These are phyloP conservation scores for Aphyosemion australe DNA, from an alignment of 2,113 vertebrate genomes.

Conservation along the genomic window DNA sequence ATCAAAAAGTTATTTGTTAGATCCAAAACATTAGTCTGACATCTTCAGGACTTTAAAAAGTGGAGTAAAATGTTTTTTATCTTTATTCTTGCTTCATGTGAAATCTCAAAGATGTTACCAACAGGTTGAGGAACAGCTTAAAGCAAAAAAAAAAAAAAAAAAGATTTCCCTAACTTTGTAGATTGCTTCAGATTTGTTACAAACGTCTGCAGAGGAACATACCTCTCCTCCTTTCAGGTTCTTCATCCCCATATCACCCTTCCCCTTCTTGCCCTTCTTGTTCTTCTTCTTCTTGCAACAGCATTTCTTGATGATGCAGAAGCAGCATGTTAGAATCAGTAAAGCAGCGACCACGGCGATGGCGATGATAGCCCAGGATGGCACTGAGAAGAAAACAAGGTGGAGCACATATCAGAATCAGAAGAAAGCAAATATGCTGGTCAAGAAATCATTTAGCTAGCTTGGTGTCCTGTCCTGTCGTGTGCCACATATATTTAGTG, in stretches of 20 bases:
- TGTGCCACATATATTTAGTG: slow-evolving; percentile 65
- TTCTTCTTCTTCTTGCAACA: slow-evolving; percentile 99
- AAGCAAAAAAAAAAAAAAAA: no score
- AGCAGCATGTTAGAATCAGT: slow-evolving; percentile 94
- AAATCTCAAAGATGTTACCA: slow-evolving; percentile 20
- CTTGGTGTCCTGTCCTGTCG: slow-evolving; percentile 54
- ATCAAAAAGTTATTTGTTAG: slow-evolving; percentile 10
- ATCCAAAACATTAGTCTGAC: background rate
- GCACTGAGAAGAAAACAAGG: slow-evolving; percentile 79
- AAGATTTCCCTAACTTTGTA: background rate
- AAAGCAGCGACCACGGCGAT: slow-evolving; percentile 91
- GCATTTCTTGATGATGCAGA: slow-evolving; percentile 99
- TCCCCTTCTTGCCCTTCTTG: slow-evolving; percentile 97
- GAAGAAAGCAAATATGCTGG: slow-evolving; percentile 1
- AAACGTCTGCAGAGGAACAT: slow-evolving; percentile 47
- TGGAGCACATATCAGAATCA: slow-evolving; percentile 15
- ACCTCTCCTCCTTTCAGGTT: slow-evolving; percentile 91
- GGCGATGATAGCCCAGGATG: slow-evolving; percentile 94
- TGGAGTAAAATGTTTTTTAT: no score
- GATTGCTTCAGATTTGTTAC: slow-evolving; percentile 12
- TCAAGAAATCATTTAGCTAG: slow-evolving; percentile 42
- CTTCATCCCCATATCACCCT: slow-evolving; percentile 97
- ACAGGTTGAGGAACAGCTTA: slow-evolving; percentile 12
- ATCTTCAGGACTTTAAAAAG: background rate
- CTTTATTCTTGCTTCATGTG: no score